These are phyloP conservation scores for Prunella strophiata DNA, from an alignment of 2,797 vertebrate species.

Conservation along the genomic window DNA sequence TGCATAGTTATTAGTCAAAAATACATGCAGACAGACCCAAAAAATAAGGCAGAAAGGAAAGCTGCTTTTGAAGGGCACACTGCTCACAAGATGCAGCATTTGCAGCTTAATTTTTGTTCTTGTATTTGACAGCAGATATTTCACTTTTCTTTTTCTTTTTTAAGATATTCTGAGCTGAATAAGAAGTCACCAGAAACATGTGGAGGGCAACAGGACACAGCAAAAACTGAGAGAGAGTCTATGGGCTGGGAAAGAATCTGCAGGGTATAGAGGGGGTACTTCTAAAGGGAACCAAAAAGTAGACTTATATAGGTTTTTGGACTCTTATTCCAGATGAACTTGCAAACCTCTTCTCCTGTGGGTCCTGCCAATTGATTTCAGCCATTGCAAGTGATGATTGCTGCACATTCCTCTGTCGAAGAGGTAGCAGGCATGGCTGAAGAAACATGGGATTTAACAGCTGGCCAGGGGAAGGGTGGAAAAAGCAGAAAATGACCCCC, in stretches of 20 bases:
- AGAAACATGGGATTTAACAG: neutral
- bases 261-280: neutral
- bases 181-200: neutral
- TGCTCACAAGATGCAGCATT: neutral
- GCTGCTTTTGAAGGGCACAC: neutral
- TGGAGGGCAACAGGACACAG: neutral
- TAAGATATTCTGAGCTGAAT: neutral
- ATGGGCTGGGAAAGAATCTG: neutral
- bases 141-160: neutral
- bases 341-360: slow-evolving; percentile 12
- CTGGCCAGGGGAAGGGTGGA: neutral
- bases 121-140: neutral
- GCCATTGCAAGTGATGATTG: slow-evolving; percentile 15
- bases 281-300: neutral
- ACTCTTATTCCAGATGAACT: slow-evolving; percentile 4
- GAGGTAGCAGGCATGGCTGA: slow-evolving; percentile 7
- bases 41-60: slow-evolving; percentile 33
- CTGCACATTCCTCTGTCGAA: neutral
- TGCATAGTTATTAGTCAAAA: slow-evolving; percentile 54
- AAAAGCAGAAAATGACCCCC: slow-evolving; percentile 9
- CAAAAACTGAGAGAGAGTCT: neutral
- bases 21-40: neutral
- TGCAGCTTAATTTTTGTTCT: neutral
- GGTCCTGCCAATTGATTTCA: slow-evolving; percentile 31
- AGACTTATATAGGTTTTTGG: neutral